These are phyloP conservation scores for Megastigmus dorsalis DNA, from an alignment of 2,888 invertebrate species.

Conservation along the genomic window DNA sequence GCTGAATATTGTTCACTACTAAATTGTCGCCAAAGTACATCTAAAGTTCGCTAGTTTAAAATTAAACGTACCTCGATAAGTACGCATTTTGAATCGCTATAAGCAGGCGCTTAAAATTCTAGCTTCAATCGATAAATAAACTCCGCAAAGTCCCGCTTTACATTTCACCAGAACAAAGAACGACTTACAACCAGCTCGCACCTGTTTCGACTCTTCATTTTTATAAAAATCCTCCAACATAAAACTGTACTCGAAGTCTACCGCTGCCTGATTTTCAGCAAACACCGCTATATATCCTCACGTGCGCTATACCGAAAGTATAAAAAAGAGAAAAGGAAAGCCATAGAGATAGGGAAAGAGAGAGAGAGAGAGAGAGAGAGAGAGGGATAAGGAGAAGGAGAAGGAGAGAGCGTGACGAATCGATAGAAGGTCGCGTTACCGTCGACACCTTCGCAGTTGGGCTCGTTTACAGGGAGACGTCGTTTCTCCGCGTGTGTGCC, in stretches of 20 bases:
- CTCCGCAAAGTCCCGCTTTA: too few species aligned
- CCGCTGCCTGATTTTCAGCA: too few species aligned
- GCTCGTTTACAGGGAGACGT: conserved; percentile 42
- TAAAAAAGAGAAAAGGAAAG: not conserved
- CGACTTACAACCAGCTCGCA: too few species aligned
- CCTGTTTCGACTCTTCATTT: too few species aligned
- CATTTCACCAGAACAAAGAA: too few species aligned
- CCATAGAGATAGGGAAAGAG: not conserved
- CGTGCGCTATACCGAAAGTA: not conserved
- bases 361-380: not conserved
- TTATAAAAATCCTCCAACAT: too few species aligned
- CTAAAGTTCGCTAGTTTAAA: too few species aligned
- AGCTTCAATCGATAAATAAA: not conserved
- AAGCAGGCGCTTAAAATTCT: not conserved
- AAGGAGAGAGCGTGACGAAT: conserved; percentile 40
- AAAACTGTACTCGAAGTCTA: too few species aligned
- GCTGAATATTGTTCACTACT: too few species aligned
- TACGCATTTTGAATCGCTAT: conserved; percentile 1
- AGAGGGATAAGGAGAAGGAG: not conserved
- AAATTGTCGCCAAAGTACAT: too few species aligned
- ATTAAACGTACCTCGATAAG: not conserved
- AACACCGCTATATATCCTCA: not conserved
- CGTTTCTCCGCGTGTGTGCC: too few species aligned
- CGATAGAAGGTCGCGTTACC: conserved; percentile 54
- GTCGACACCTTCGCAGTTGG: conserved; percentile 48